Evolutionary conservation across 2,113 vertebrate species (phyloP).

Genomic region (Budorcas taxicolor): DNA sequence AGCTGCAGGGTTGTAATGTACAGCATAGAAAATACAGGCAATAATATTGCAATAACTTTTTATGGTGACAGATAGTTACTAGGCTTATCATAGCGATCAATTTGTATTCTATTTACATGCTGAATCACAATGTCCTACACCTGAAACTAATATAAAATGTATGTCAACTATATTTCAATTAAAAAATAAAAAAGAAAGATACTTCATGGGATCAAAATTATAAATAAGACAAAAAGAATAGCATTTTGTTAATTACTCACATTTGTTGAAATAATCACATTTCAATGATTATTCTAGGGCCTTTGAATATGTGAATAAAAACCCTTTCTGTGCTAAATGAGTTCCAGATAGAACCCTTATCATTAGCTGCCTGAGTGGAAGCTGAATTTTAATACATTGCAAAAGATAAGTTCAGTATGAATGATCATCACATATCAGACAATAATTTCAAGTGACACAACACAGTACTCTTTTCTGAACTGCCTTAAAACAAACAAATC

Average conservation of each 20-base stretch:
- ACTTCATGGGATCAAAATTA: background rate
- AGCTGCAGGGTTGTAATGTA: background rate
- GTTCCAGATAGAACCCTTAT: background rate
- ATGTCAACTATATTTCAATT: background rate
- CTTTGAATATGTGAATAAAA: background rate
- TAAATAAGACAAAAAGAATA: background rate
- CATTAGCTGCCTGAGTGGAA: background rate
- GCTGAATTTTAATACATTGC: background rate
- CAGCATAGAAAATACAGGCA: background rate
- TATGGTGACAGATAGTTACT: background rate
- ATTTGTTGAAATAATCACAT: background rate
- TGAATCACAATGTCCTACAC: background rate
- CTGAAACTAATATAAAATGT: background rate
- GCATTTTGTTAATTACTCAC: background rate
- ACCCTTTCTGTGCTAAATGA: background rate
- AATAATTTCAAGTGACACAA: background rate
- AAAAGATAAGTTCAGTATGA: constrained; percentile 4
- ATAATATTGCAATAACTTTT: background rate
- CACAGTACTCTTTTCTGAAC: background rate
- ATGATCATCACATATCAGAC: background rate
- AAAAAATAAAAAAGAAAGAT: background rate
- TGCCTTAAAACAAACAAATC: background rate
- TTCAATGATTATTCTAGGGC: background rate
- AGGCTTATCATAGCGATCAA: background rate
- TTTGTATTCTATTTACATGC: background rate